Base-by-base conservation (phyloP, 1,140 invertebrate species). In the Pinna nobilis region DNA sequence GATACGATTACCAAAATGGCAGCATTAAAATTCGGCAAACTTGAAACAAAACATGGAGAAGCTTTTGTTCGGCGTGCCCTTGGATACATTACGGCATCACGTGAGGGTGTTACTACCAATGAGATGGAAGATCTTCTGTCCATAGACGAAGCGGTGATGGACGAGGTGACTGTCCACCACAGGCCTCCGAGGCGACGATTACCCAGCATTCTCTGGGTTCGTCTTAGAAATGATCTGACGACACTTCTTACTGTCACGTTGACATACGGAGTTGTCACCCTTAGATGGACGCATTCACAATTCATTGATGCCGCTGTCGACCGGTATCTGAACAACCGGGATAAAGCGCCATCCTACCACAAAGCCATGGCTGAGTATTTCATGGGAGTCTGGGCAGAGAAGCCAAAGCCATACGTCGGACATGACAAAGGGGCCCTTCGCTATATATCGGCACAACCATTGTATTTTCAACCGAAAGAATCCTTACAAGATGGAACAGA, bases 101-200 rank as follows among this genome's bases (percentile, higher is more conserved):
- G 93, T 44, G 91, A 92, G 79, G 94, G 94, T 0, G 87, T 95
- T n/a, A 92, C 92, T 15, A 92, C 94, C 80, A 92, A 92, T 5
- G 94, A 95, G 88, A 92, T 94, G 86, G 86, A 94, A 74, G 94
- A 95, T 86, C 87, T 95, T 20, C 80, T 95, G 33, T 93, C 93
- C 1, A 91, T 92, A 70, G 93, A 94, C 84, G 90, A 92, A n/a
- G 89, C 90, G 59, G 94, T 94, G 61, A 92, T 93, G 82, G 93
- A 85, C 37, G 87, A 88, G n/a, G 74, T 89, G 7, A 53, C 69
- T 30, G 65, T 76, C 20, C 47, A 77, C 30, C 74, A 81, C 71
- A 69, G 68, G 33, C 81, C 79, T 1, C 60, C 91, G 74, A 91
- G 93, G 9, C 73, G 87, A 15, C 76, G 86, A 15, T 67, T 83